Evolutionary conservation across 2,888 invertebrate species (phyloP), one percentile per base, ranked within the genome.

Genomic region (Stratiomys singularior): DNA sequence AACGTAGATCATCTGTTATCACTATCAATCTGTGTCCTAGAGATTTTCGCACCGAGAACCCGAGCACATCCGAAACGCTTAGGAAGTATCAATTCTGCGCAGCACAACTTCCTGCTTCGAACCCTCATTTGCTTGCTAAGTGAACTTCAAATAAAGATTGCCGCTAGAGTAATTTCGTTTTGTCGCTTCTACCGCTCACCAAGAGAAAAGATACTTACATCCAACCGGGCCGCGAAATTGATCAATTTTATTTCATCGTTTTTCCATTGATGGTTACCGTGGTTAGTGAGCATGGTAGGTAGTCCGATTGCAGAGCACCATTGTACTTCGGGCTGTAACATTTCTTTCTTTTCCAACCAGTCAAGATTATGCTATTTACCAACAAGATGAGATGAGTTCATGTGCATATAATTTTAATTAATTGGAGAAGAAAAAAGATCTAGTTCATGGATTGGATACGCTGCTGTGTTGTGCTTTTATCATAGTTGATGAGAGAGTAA

Each of bases 361-460:
- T 15, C 13, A 46, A 69, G 46, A 69, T 69, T 47, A 47, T 23
- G 25, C 69, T 69, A 47, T 4, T 44, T 21, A 46, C 69, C 30
- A 69, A 47, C 66, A 69, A 30, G 46, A n/a, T 21, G 18, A 44
- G 46, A 44, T 27, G 67, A 46, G 28, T 67, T 44, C 23, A 30
- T 64, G 46, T 67, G n/a, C n/a, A n/a, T n/a, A 46, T 69, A 69
- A 69, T 69, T 69, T 69, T 9, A 69, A 69, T 47, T 69, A 69
- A 69, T 69, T 69, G 69, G 7, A n/a, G 66, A 30, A 23, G 69
- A 47, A 69, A 69, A 27, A 69, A 69, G 69, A 69, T 47, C 69
- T 46, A 69, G 69, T 69, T 69, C 69, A 47, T 25, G n/a, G 69
- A 69, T 25, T 69, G 15, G 25, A 69, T 23, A 69, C 25, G 52